phyloP scores from a whole-genome alignment of 2,113 vertebrate species.

The Sander vitreus region DNA sequence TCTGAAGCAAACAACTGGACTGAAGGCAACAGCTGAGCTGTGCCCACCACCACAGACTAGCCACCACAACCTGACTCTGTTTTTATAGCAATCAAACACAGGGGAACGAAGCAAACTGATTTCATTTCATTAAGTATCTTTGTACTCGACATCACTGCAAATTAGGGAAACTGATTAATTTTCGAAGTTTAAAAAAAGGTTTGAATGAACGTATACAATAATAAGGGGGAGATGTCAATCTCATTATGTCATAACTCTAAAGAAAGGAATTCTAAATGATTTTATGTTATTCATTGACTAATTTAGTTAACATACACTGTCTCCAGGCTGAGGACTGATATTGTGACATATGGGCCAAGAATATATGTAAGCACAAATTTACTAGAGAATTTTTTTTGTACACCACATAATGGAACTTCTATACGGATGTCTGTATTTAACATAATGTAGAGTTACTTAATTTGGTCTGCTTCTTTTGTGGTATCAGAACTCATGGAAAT shows the following conservation, averaged over 20 bases:
- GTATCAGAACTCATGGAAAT: constrained; percentile 19
- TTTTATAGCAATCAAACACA: constrained; percentile 47
- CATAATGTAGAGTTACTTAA: constrained; percentile 39
- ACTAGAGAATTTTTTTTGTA: constrained; percentile 27
- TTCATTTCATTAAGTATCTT: constrained; percentile 45
- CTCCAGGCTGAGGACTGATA: constrained; percentile 47
- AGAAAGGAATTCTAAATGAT: constrained; percentile 17
- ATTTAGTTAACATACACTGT: constrained; percentile 60
- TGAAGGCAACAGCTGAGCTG: constrained; percentile 76
- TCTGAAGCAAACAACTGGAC: constrained; percentile 85
- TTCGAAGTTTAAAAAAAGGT: no score
- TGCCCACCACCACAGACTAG: constrained; percentile 34
- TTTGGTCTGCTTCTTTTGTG: constrained; percentile 31
- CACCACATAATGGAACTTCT: constrained; percentile 39
- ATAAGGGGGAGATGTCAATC: constrained; percentile 11
- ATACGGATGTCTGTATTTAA: constrained; percentile 42
- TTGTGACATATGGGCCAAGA: constrained; percentile 27
- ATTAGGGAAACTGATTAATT: no score
- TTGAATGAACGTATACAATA: not conserved
- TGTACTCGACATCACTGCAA: no score
- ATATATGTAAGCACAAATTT: constrained; percentile 44
- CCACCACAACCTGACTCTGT: constrained; percentile 34
- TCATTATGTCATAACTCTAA: constrained; percentile 25
- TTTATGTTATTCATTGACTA: constrained; percentile 46
- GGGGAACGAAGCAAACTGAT: constrained; percentile 37